These are phyloP conservation scores for Nipponia nippon DNA, from an alignment of 2,113 vertebrate species.

Conservation along the genomic window DNA sequence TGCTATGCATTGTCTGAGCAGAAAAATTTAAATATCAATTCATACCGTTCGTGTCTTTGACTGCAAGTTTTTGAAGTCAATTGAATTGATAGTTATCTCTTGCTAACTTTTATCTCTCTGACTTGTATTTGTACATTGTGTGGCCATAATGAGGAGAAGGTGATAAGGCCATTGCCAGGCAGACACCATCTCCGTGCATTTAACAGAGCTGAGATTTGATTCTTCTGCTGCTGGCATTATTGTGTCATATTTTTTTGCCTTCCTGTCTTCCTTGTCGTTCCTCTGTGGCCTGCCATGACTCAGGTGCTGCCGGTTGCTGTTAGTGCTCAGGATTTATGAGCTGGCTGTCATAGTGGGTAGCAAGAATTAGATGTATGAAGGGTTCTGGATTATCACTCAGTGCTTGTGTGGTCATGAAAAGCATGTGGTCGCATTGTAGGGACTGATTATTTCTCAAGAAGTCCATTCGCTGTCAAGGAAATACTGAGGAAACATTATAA, in stretches of 20 bases:
- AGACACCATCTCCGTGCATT: background rate
- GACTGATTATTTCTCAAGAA: conserved; percentile 8
- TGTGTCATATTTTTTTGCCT: background rate
- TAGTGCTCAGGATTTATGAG: conserved; percentile 7
- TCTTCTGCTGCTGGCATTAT: background rate
- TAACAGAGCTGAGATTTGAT: conserved; percentile 20
- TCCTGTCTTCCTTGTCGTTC: background rate
- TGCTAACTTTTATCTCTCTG: conserved; percentile 19
- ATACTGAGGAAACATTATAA: background rate
- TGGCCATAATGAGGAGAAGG: background rate
- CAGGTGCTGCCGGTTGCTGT: background rate
- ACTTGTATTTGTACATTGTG: conserved; percentile 5
- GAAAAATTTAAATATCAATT: conserved; percentile 33
- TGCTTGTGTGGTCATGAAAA: background rate
- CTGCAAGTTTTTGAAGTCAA: background rate
- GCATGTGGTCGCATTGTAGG: background rate
- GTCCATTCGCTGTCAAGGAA: background rate
- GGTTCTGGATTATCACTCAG: background rate
- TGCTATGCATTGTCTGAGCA: background rate
- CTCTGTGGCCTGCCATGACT: background rate
- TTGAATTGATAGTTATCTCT: conserved; percentile 28
- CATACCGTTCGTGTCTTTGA: background rate
- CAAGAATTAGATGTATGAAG: background rate
- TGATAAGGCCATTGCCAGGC: conserved; percentile 22
- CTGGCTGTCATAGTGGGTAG: background rate